These are phyloP conservation scores for Hippocampus abdominalis DNA, from an alignment of 2,113 vertebrate species.

Conservation along the genomic window DNA sequence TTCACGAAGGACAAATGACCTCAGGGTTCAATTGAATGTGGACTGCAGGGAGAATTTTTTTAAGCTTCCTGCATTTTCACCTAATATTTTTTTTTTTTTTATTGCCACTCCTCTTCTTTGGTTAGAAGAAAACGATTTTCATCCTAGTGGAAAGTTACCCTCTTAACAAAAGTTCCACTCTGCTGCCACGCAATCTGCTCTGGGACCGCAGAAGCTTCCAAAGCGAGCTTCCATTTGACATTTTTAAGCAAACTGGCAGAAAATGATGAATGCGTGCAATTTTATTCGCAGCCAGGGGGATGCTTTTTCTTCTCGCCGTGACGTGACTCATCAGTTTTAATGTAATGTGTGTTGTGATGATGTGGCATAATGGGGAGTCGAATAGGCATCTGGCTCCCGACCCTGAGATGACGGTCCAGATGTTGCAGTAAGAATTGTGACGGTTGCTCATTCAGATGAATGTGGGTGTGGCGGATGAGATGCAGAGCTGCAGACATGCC, in stretches of 20 bases:
- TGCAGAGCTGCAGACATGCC: neutral
- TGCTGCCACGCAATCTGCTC: constrained; percentile 30
- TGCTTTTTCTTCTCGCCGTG: neutral
- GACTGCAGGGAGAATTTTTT: constrained; percentile 15
- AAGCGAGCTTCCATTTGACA: constrained; percentile 19
- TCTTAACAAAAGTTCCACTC: constrained; percentile 13
- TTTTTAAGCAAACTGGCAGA: constrained; percentile 24
- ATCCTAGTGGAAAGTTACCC: constrained; percentile 5
- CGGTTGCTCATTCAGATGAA: neutral
- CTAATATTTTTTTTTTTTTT: neutral
- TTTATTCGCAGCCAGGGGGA: constrained; percentile 9
- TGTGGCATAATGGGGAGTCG: constrained; percentile 4
- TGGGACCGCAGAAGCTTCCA: constrained; percentile 21
- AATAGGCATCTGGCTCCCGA: constrained; percentile 5
- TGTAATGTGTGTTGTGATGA: constrained; percentile 5
- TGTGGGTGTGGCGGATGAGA: constrained; percentile 36
- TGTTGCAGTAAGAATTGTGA: constrained; percentile 5
- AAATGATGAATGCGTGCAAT: constrained; percentile 25
- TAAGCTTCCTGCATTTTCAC: neutral
- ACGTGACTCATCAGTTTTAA: constrained; percentile 25
- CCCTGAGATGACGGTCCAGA: neutral
- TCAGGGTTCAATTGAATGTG: constrained; percentile 15
- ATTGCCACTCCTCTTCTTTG: neutral
- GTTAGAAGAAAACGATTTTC: constrained; percentile 15
- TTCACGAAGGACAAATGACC: neutral